Evolutionary conservation across 2,113 vertebrate species (phyloP), one percentile per base, ranked within the genome.

Genomic region (Speoplatyrhinus poulsoni): DNA sequence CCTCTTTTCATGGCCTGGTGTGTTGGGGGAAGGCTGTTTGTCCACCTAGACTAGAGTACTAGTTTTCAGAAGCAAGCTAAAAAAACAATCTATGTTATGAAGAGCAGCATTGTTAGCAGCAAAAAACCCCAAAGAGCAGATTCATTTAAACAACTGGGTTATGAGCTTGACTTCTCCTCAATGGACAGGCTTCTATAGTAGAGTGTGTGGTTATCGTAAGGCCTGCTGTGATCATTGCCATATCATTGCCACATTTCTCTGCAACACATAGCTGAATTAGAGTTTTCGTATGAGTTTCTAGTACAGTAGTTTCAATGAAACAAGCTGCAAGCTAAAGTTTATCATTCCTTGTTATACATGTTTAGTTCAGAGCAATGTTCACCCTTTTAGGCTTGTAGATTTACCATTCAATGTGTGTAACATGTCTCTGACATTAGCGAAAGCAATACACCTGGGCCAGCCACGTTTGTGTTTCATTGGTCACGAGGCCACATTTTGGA

Each of bases 1-100:
- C 72, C 68, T 63, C 71, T 81, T 85, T 90, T 88, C 79, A 90
- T 80, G 69, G 63, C 67, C 77, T 64, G 73, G 63, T 87, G 80
- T 79, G 75, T 70, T 82, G 66, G 74, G 80, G 79, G 82, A 76
- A 80, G 68, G 82, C 58, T 80, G 69, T 87, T 83, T 82, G 62
- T 69, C 75, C 80, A 77, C 67, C 19, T 41, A 54, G 62, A 60
- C 57, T 57, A 16, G 46, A 79, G 56, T 72, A 74, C 46, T 77
- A 68, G 48, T 65, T 76, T 77, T 59, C n/a, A 64, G 65, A 67
- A 55, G 65, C 33, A 46, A 15, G 66, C 75, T 48, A 62, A 46
- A 60, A 17, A 47, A 13, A n/a, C 63, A 52, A 52, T 62, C 63
- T 60, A 65, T 64, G 6, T 41, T 17, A 52, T 77, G 3, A 46